Evolutionary conservation across 30 jellyfish, hydroid and myxozoan genomes (phyloP).

Genomic region (Mastigias papua): DNA sequence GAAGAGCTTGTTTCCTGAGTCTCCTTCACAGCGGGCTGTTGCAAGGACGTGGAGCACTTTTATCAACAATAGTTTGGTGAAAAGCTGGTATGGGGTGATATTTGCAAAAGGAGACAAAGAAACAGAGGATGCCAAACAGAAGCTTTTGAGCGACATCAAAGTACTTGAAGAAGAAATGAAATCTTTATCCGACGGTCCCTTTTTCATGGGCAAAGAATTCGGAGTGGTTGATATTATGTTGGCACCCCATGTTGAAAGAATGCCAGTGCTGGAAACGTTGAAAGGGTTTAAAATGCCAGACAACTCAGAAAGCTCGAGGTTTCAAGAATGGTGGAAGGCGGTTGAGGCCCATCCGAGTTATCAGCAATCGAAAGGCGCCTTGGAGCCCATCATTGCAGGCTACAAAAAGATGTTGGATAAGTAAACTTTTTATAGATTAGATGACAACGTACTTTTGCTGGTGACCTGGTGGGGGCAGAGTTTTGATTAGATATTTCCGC

Average conservation of each 20-base stretch:
- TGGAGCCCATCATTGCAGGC: background rate
- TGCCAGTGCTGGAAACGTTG: conserved; percentile 36
- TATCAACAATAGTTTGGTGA: conserved; percentile 24
- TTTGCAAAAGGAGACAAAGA: conserved; percentile 27
- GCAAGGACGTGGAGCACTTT: conserved; percentile 62
- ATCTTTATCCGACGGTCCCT: conserved; percentile 57
- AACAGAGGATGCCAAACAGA: conserved; percentile 25
- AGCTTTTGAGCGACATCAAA: conserved; percentile 14
- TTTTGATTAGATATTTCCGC: too few species aligned
- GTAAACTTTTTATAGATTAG: too few species aligned
- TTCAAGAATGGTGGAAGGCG: conserved; percentile 62
- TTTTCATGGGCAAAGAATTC: conserved; percentile 73
- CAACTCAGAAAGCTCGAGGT: conserved; percentile 27
- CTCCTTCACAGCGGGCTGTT: conserved; percentile 64
- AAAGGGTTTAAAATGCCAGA: conserved; percentile 67
- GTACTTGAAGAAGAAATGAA: conserved; percentile 44
- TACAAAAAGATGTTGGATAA: background rate
- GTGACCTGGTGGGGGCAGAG: too few species aligned
- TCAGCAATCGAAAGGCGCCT: conserved; percentile 10
- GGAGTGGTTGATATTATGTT: conserved; percentile 72
- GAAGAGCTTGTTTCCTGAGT: conserved; percentile 30
- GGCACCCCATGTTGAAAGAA: conserved; percentile 73
- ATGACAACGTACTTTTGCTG: too few species aligned
- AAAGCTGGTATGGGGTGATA: conserved; percentile 21
- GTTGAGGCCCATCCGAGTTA: conserved; percentile 51